These are phyloP conservation scores for Euspilapteryx auroguttella DNA, from an alignment of 2,888 invertebrate species.

Conservation along the genomic window DNA sequence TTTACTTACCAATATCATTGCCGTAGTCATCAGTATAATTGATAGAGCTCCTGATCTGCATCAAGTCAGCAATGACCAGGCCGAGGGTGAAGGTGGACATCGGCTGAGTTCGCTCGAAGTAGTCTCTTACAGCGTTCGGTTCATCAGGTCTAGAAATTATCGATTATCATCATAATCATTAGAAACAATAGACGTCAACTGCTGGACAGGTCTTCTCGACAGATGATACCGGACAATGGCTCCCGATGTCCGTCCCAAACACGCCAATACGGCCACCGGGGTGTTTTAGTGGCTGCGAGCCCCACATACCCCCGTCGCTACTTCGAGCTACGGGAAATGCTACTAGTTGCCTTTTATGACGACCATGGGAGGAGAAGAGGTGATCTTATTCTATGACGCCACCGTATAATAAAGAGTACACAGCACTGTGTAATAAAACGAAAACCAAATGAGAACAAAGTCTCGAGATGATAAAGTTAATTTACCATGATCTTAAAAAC, in stretches of 20 bases:
- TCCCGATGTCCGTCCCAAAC: neutral
- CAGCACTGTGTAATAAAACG: no score
- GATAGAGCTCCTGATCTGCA: constrained; percentile 26
- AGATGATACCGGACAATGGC: neutral
- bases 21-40: constrained; percentile 23
- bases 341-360: neutral
- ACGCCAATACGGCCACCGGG: neutral
- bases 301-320: neutral
- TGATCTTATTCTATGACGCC: no score
- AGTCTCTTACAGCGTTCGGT: constrained; percentile 65
- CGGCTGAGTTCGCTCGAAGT: constrained; percentile 70
- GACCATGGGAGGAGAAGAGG: neutral
- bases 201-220: neutral
- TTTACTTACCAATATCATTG: constrained; percentile 28
- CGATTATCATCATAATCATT: neutral
- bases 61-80: constrained; percentile 69
- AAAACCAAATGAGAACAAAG: neutral
- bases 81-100: constrained; percentile 79
- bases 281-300: neutral
- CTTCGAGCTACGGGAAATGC: neutral
- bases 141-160: constrained; percentile 39
- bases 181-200: neutral
- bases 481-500: no score
- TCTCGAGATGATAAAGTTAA: neutral
- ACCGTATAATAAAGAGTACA: no score